Evolutionary conservation across 2,888 invertebrate species (phyloP).

Genomic region (Idaea straminata): DNA sequence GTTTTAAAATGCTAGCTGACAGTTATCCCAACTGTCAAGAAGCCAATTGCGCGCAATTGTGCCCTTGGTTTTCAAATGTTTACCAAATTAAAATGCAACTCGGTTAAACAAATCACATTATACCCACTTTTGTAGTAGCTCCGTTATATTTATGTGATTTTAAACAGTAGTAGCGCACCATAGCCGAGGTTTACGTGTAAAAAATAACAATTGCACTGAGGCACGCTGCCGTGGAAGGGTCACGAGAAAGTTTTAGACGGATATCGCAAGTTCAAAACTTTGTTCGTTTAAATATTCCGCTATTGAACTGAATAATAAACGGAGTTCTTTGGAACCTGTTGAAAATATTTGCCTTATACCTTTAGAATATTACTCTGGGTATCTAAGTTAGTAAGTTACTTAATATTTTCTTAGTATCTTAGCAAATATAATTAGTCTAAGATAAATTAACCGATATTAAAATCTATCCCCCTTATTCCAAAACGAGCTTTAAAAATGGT

Average conservation of each 20-base stretch:
- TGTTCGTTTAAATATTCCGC: constrained; percentile 46
- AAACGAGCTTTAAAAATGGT: too few relatives aligned
- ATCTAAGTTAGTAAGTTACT: too few relatives aligned
- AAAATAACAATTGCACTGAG: constrained; percentile 24
- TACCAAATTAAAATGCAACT: background rate
- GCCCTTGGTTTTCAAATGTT: background rate
- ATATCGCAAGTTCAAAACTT: constrained; percentile 50
- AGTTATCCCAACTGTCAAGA: too few relatives aligned
- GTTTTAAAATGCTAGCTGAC: too few relatives aligned
- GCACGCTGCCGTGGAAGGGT: constrained; percentile 27
- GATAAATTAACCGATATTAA: too few relatives aligned
- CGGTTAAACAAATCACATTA: constrained; percentile 2
- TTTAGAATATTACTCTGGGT: too few relatives aligned
- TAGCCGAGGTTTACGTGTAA: constrained; percentile 21
- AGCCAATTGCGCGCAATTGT: background rate
- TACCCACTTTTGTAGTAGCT: constrained; percentile 2
- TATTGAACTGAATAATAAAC: constrained; percentile 12
- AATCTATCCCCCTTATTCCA: too few relatives aligned
- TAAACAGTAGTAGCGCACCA: constrained; percentile 9
- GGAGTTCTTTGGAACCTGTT: too few relatives aligned
- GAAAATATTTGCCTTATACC: too few relatives aligned
- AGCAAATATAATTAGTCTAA: too few relatives aligned
- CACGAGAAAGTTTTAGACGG: constrained; percentile 52
- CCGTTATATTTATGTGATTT: constrained; percentile 17
- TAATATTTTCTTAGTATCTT: too few relatives aligned